Evolutionary conservation across 2,888 invertebrate species (phyloP).

Genomic region (Pharmacophagus antenor): DNA sequence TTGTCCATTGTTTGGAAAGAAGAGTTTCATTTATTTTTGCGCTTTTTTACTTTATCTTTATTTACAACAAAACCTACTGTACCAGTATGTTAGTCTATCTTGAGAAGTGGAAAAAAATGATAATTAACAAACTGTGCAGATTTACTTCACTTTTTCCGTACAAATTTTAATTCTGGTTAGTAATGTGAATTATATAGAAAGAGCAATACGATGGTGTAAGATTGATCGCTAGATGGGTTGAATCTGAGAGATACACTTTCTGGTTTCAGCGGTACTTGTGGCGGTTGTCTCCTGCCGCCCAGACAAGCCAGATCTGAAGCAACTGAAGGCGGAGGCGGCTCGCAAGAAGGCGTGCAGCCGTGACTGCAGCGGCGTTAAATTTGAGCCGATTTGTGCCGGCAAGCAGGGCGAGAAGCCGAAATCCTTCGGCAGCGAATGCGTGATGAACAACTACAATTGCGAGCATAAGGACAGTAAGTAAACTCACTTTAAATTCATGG

Average conservation of each 20-base stretch:
- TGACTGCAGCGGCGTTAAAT: conserved; percentile 71
- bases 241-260: not conserved
- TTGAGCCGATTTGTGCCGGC: conserved; percentile 83
- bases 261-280: conserved; percentile 61
- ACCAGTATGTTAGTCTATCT: too few relatives aligned
- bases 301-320: conserved; percentile 82
- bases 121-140: too few relatives aligned
- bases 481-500: not conserved
- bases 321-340: conserved; percentile 79
- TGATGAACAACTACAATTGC: conserved; percentile 84
- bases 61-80: too few relatives aligned
- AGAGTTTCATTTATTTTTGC: too few relatives aligned
- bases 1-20: too few relatives aligned
- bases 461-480: conserved; percentile 83
- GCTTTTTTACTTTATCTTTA: too few relatives aligned
- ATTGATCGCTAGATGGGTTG: not conserved
- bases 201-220: not conserved
- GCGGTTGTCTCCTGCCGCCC: conserved; percentile 71
- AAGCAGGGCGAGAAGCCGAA: conserved; percentile 78
- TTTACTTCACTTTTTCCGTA: too few relatives aligned
- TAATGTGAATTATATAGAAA: not conserved
- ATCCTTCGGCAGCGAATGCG: conserved; percentile 84
- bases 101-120: too few relatives aligned
- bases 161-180: too few relatives aligned
- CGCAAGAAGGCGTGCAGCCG: conserved; percentile 79